Evolutionary conservation across 2,113 vertebrate species (phyloP), one percentile per base, ranked within the genome.

Genomic region (Rhabdornis inornatus): DNA sequence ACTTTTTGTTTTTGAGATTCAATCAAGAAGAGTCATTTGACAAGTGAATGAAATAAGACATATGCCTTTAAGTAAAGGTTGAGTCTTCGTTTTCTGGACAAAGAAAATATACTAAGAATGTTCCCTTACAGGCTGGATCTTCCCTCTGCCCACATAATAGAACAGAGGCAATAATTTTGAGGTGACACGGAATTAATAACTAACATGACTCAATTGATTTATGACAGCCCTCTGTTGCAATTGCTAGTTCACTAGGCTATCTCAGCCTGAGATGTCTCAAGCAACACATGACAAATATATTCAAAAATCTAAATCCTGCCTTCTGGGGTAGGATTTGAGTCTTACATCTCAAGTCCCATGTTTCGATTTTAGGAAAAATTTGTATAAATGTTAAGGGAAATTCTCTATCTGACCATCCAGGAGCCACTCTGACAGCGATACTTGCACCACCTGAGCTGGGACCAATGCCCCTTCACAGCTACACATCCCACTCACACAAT

Each of bases 311-410:
- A 85, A 82, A 74, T 40, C 16, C 24, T 65, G 5, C 8, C 7
- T 60, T 45, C 8, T 77, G 8, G 7, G 2, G 5, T 16, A 23
- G 4, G 6, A 82, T 57, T 82, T 10, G 42, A 45, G 21, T 69
- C 21, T 57, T 44, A 44, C 1, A 40, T 24, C 22, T 92, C 16
- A 63, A 28, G 7, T 9, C 20, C 61, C 0, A 0, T 15, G 1
- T 49, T 82, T 45, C 66, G 17, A 18, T 90, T 22, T 79, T 37
- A 64, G 13, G 24, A 40, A 10, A 15, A 78, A 40, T 1, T 3
- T 44, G 3, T 65, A 10, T 23, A 68, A 71, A 71, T n/a, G 4
- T n/a, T 53, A 47, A 53, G 20, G 28, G 39, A 52, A 33, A 23
- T n/a, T 66, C 16, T 19, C 10, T 30, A 13, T n/a, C 45, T 39